Base-by-base conservation (phyloP, 2,113 vertebrate species). In the Trichechus manatus region DNA sequence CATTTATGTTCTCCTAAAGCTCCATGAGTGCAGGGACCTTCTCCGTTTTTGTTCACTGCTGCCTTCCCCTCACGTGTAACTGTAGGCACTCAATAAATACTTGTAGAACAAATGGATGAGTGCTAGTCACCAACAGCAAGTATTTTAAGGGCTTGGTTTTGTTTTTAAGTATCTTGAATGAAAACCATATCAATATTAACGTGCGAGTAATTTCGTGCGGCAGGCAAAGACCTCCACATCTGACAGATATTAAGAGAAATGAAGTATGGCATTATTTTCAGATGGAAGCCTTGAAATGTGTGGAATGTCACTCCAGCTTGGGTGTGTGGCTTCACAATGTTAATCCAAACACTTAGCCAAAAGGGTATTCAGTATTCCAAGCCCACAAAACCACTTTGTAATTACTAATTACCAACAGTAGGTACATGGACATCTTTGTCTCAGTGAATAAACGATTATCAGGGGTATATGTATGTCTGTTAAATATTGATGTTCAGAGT, bases 181-280 rank as follows among this genome's bases (percentile, higher is more conserved):
- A 95, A 81, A 94, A 84, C 31, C 59, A 11, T 61, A 44, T 56
- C 50, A 36, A 11, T 25, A 56, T 29, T 81, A 97, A 79, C 7
- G 39, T 20, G 0, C 68, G 89, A 83, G n/a, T 50, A 44, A 81
- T 56, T 84, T 79, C 77, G 29, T 74, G 74, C 63, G 31, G 72
- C 50, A 36, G 77, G 36, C 70, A 72, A 96, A 64, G 64, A n/a
- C 80, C 84, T 87, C 39, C 29, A 39, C 44, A 44, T 90, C 70
- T 61, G 85, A 93, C 50, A 79, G 82, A 63, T 86, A 77, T 84
- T 77, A 89, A 94, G 64, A 96, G 70, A 96, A 90, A 89, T 56
- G 44, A 50, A 93, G 53, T n/a, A 22, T 23, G 42, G 17, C 44
- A 63, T 85, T 93, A 89, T 93, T 95, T 91, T 95, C 84, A 81